These are phyloP conservation scores for Vanessa tameamea DNA, from an alignment of 1,140 invertebrate species.

Conservation along the genomic window DNA sequence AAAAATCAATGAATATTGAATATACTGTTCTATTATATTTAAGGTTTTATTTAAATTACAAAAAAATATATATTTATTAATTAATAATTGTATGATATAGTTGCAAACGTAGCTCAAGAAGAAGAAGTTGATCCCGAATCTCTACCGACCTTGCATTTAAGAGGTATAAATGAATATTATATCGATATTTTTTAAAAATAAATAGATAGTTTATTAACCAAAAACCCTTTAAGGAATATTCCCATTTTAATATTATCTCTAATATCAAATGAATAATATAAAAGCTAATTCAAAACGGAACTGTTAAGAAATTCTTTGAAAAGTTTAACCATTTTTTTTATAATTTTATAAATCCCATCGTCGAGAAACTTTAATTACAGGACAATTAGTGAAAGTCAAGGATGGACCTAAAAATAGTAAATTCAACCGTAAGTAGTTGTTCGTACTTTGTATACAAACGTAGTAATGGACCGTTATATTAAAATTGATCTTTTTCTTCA, in stretches of 20 bases:
- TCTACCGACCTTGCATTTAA: constrained; percentile 21
- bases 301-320: too few species aligned
- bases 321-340: too few species aligned
- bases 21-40: too few species aligned
- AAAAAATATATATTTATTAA: too few species aligned
- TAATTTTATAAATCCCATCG: neutral
- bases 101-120: neutral
- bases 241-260: neutral
- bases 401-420: constrained; percentile 39
- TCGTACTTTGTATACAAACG: too few species aligned
- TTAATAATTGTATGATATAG: neutral
- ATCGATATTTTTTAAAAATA: too few species aligned
- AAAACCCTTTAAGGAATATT: neutral
- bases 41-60: too few species aligned
- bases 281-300: too few species aligned
- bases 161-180: constrained; percentile 19
- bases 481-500: too few species aligned
- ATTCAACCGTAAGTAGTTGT: constrained; percentile 46
- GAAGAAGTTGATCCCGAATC: constrained; percentile 16
- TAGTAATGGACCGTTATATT: too few species aligned
- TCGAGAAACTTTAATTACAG: constrained; percentile 25
- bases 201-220: too few species aligned
- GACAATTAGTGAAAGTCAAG: constrained; percentile 32
- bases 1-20: too few species aligned
- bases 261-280: neutral